Conservation (phyloP, 2,888 invertebrate species). For the Lagria hirta region DNA sequence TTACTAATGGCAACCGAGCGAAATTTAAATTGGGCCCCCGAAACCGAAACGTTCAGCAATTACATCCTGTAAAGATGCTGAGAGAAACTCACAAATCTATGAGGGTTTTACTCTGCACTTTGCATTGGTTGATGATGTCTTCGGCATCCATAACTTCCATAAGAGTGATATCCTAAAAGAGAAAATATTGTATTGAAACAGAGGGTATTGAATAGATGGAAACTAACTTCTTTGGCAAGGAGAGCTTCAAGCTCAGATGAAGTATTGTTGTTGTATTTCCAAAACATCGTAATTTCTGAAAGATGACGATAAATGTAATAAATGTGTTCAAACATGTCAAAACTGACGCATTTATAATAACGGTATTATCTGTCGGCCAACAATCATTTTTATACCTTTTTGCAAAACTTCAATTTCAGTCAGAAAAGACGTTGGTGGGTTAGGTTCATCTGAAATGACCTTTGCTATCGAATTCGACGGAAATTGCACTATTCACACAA, state of each 20-base stretch:
- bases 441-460: slow-evolving; percentile 54
- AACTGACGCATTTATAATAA: slow-evolving; percentile 17
- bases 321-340: slow-evolving; percentile 14
- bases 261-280: slow-evolving; percentile 74
- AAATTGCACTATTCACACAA: slow-evolving; percentile 39
- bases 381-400: slow-evolving; percentile 28
- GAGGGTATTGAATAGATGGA: background rate
- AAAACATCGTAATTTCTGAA: slow-evolving; percentile 67
- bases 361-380: no score
- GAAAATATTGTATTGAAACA: slow-evolving; percentile 28
- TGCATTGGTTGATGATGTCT: slow-evolving; percentile 94
- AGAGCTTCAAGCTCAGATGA: slow-evolving; percentile 76
- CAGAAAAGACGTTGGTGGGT: slow-evolving; percentile 49
- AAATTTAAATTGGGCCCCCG: no score
- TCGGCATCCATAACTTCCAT: slow-evolving; percentile 91
- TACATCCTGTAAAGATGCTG: no score
- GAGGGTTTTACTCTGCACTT: slow-evolving; percentile 85
- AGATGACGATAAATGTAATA: slow-evolving; percentile 26
- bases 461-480: slow-evolving; percentile 44
- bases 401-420: slow-evolving; percentile 35
- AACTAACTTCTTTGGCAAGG: slow-evolving; percentile 72
- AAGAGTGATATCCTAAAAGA: slow-evolving; percentile 82
- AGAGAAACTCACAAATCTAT: slow-evolving; percentile 82
- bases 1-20: no score
- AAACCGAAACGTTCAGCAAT: no score